These are phyloP conservation scores for Collichthys lucidus DNA, from an alignment of 2,113 vertebrate genomes.

Conservation along the genomic window DNA sequence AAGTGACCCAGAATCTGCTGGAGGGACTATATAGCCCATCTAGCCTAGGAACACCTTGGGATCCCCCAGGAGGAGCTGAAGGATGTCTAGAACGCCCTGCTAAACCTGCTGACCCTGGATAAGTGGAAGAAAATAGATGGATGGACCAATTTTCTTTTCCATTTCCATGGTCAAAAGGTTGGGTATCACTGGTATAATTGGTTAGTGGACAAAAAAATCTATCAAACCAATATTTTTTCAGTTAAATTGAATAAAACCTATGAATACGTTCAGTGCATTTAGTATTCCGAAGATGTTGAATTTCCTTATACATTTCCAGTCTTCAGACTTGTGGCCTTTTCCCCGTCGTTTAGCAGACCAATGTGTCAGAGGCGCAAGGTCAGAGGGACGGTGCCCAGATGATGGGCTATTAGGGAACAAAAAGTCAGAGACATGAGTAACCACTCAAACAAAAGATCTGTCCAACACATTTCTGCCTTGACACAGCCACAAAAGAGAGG, in stretches of 20 bases:
- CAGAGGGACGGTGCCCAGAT: conserved; percentile 56
- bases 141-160: no score
- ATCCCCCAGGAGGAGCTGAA: no score
- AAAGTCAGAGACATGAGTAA: conserved; percentile 54
- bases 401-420: conserved; percentile 71
- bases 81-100: no score
- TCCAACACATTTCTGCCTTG: conserved; percentile 45
- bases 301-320: conserved; percentile 12
- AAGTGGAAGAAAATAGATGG: no score
- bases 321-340: conserved; percentile 27
- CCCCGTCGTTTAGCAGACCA: conserved; percentile 30
- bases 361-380: conserved; percentile 44
- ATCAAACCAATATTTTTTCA: neutral
- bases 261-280: conserved; percentile 9
- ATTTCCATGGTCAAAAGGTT: neutral
- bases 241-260: neutral
- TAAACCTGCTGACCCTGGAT: no score
- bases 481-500: conserved; percentile 49
- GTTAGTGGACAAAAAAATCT: neutral
- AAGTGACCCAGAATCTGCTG: no score
- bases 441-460: conserved; percentile 58
- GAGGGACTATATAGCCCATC: no score
- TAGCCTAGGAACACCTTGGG: no score
- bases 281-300: neutral
- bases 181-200: no score